Base-by-base conservation (phyloP, 2,113 vertebrate species). In the human (Homo sapiens) region DNA sequence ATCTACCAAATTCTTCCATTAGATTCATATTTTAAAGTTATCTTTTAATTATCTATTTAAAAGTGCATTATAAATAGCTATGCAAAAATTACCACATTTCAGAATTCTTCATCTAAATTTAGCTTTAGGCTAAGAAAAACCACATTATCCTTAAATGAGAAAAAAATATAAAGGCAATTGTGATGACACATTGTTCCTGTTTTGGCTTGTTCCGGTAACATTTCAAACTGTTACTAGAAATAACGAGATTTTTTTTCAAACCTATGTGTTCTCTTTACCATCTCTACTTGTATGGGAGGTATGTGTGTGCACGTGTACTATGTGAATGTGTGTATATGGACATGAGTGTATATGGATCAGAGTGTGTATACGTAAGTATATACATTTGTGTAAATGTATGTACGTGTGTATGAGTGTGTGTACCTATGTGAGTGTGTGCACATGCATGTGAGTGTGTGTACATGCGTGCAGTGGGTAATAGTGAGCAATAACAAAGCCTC, bases 51-150 rank as follows among this genome's bases (percentile, higher is more conserved):
- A 50, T 70, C 61, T 82, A 25, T 84, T 87, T 73, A 25, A 88
- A 93, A 88, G 30, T 35, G 5, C 32, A 68, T 70, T 55, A 64
- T 88, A 96, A 95, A 91, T 88, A 91, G 32, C 38, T 48, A 70
- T 7, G 38, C 55, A 73, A 92, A 88, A 97, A 88, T 91, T 66
- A 50, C 20, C 55, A 38, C 43, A 59, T 93, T 87, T 97, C 80
- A 96, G 23, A 96, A 83, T 72, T 89, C 45, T 95, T 79, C 59
- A 50, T 35, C 52, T 84, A 89, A 84, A 84, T 93, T 95, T 91
- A 91, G 55, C 40, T 84, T 92, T 40, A 48, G 84, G 50, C 73
- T 83, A 88, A 93, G 85, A 93, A 40, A 87, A 61, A 87, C 30
- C 66, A 68, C 14, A 17, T 89, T 87, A 64, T 68, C 48, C 48